Evolutionary conservation across 2,888 invertebrate species (phyloP), one percentile per base, ranked within the genome.

Genomic region (Callinectes sapidus): DNA sequence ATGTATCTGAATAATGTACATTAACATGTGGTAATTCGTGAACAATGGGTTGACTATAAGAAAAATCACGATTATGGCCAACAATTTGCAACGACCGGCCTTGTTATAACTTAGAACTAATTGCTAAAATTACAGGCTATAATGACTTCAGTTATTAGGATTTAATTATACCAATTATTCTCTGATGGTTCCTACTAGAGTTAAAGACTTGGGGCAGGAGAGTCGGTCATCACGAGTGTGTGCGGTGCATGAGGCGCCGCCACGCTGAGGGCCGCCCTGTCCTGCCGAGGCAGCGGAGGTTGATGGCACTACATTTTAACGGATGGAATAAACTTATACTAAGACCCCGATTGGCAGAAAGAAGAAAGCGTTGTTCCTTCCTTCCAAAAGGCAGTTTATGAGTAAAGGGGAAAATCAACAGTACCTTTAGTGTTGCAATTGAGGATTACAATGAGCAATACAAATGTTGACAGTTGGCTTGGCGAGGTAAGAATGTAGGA

Each of bases 101-200:
- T 86, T 90, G 90, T 90, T 90, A 55, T 86, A 81, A 81, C 90
- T 90, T 90, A 55, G 85, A 81, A 55, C 86, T 86, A 90, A 90
- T 90, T 90, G 90, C 90, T 90, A 90, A 90, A 86, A 90, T 90
- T 86, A 90, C 66, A 55, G 61, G 35, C 81, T 32, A 61, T 86
- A 90, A 90, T 90, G 90, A 90, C 86, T 86, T 35, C 81, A 81
- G 90, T 90, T 90, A 86, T 90, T 86, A 86, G 90, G 86, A 90
- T 77, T 86, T 86, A 86, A 90, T 90, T 61, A 86, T 90, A 55
- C 61, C 90, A 90, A 90, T 90, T 86, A 90, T 81, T 61, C 86
- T 61, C 35, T 85, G 86, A 90, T 90, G 90, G 77, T 66, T 86
- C 87, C 42, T 89, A 54, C 42, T 89, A 66, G 61, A 89, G 61